A percentile compares a stretch with the other conserved stretches of the same genome.
Conservation (phyloP, 2,113 vertebrate species). For the Gymnogyps californianus region DNA sequence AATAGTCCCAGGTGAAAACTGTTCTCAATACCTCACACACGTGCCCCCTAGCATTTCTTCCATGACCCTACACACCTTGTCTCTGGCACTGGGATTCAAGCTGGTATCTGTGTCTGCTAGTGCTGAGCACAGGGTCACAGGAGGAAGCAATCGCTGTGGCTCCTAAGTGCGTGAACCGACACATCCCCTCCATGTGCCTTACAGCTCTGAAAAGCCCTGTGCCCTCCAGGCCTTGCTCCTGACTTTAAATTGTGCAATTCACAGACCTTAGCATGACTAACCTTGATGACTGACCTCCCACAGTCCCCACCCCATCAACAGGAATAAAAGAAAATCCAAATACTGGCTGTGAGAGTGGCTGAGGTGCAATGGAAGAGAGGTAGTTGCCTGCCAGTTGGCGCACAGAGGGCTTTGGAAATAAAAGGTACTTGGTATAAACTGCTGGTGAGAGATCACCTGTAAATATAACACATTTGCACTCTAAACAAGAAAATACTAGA, state of each 20-base stretch:
- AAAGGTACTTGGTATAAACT: background rate
- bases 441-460: background rate
- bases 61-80: background rate
- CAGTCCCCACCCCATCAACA: fast-evolving
- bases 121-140: fast-evolving
- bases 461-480: background rate
- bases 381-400: background rate
- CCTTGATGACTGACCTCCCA: background rate
- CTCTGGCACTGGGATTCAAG: background rate
- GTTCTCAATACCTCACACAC: background rate
- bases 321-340: background rate
- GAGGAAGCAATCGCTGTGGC: background rate
- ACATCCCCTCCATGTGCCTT: background rate
- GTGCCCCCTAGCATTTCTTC: background rate
- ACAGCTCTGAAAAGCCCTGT: background rate
- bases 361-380: background rate
- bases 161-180: background rate
- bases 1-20: background rate
- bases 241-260: background rate
- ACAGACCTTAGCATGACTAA: background rate
- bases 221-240: background rate
- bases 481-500: background rate
- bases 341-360: background rate
- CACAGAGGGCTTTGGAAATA: background rate
- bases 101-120: background rate